Evolutionary conservation across 2,888 invertebrate genomes (phyloP).

Genomic region (Aspidapion aeneum): DNA sequence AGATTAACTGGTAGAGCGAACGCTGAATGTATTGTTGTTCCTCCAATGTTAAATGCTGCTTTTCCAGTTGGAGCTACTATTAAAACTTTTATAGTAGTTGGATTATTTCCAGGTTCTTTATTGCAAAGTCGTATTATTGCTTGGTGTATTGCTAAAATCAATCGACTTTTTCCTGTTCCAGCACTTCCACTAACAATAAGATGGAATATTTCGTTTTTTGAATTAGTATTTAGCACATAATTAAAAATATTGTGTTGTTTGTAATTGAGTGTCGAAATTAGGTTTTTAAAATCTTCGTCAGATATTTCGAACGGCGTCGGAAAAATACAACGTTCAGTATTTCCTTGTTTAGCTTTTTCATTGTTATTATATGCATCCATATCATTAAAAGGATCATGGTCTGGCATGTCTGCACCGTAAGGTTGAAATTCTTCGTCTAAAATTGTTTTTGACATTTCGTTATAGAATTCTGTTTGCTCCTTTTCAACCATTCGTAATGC

Average conservation of each 20-base stretch:
- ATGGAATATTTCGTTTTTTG: neutral
- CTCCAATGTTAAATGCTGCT: slow-evolving; percentile 13
- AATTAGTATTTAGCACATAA: neutral
- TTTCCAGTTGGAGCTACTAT: slow-evolving; percentile 16
- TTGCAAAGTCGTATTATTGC: slow-evolving; percentile 8
- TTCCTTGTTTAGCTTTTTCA: neutral
- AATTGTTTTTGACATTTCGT: neutral
- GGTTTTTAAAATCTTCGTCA: neutral
- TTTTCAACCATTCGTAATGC: slow-evolving; percentile 6
- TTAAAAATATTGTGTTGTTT: slow-evolving; percentile 8
- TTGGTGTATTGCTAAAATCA: slow-evolving; percentile 10
- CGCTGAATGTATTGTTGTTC: slow-evolving; percentile 12
- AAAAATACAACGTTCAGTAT: no score
- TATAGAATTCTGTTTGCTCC: neutral
- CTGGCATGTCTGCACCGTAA: neutral
- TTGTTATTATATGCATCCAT: neutral
- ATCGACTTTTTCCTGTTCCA: slow-evolving; percentile 5
- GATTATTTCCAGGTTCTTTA: slow-evolving; percentile 10
- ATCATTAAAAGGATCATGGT: neutral
- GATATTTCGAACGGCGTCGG: neutral
- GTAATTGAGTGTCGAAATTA: neutral
- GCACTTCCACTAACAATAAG: slow-evolving; percentile 1
- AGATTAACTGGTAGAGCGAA: slow-evolving; percentile 14
- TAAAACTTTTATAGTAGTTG: slow-evolving; percentile 10
- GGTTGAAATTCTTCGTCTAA: neutral